Conservation (phyloP, 2,888 invertebrate genomes). For the Orthonychiurus folsomi region DNA sequence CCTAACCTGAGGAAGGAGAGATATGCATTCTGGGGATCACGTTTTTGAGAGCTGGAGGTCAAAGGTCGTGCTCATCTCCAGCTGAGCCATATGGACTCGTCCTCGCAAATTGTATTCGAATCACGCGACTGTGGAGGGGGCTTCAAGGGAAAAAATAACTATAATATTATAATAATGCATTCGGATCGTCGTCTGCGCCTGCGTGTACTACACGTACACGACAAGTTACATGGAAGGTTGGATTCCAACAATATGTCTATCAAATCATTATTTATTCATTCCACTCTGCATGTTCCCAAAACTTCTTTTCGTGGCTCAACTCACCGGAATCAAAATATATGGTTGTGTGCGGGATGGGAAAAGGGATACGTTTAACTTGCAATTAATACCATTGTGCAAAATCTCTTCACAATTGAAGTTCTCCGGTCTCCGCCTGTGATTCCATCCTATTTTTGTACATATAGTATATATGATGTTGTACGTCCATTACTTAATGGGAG, state of each 20-base stretch:
- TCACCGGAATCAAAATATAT: not conserved
- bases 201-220: too few species aligned
- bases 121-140: conserved; percentile 29
- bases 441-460: too few species aligned
- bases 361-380: conserved; percentile 27
- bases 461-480: too few species aligned
- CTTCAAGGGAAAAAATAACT: not conserved
- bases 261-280: conserved; percentile 35
- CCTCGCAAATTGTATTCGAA: conserved; percentile 37
- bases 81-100: conserved; percentile 38
- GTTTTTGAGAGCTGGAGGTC: conserved; percentile 33
- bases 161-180: not conserved
- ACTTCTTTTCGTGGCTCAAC: not conserved
- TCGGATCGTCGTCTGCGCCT: not conserved
- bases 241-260: conserved; percentile 37
- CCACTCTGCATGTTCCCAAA: not conserved
- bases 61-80: conserved; percentile 40
- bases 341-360: too few species aligned
- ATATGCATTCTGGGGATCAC: conserved; percentile 36
- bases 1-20: too few species aligned
- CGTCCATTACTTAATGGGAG: too few species aligned
- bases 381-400: conserved; percentile 31
- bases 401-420: conserved; percentile 13
- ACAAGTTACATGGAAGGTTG: conserved; percentile 5
- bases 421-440: too few species aligned